Evolutionary conservation across 2,888 invertebrate genomes (phyloP), one percentile per base, ranked within the genome.

Genomic region (Meta bourneti): DNA sequence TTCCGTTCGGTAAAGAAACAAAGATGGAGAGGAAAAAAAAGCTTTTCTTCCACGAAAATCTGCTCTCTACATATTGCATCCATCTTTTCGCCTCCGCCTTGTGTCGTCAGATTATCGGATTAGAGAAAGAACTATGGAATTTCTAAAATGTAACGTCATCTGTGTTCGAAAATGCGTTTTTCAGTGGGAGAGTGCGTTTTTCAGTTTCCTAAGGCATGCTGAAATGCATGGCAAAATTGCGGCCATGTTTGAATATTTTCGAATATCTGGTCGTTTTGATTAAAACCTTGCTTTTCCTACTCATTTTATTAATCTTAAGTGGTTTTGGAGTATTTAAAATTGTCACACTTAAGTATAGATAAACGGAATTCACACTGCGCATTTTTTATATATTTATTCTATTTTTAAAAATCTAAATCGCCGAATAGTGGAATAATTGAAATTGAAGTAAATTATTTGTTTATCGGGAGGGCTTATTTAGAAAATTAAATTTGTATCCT

Each of bases 101-200:
- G 51, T 49, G 19, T 82, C 49, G 75, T 80, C n/a, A 90, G 90
- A 90, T 90, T 90, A 90, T 90, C 85, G 75, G 90, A 90, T 90
- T 90, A 90, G 86, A 90, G 86, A 81, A 61, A 70, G 81, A 85
- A 90, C 75, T 85, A 49, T 19, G 70, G 54, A 77, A 85, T 49
- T 86, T 75, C 70, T 8, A 83, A 86, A 90, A 90, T 84, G 83
- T 84, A 89, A 79, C 78, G 77, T 16, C 19, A 89, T 71, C 69
- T 71, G 19, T 78, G 16, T 51, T 87, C 48, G 72, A 52, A 85
- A 77, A 79, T 70, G 49, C 61, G 70, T 70, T 83, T 75, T 81
- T 51, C 70, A 13, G 11, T 7, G 13, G 54, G n/a, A 7, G 85
- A 20, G 34, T n/a, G n/a, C n/a, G n/a, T n/a, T n/a, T n/a, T n/a